A percentile compares a stretch with the other conserved stretches of the same genome.
phyloP scores from a whole-genome alignment of 2,797 vertebrate genomes.

The Pempheris klunzingeri region DNA sequence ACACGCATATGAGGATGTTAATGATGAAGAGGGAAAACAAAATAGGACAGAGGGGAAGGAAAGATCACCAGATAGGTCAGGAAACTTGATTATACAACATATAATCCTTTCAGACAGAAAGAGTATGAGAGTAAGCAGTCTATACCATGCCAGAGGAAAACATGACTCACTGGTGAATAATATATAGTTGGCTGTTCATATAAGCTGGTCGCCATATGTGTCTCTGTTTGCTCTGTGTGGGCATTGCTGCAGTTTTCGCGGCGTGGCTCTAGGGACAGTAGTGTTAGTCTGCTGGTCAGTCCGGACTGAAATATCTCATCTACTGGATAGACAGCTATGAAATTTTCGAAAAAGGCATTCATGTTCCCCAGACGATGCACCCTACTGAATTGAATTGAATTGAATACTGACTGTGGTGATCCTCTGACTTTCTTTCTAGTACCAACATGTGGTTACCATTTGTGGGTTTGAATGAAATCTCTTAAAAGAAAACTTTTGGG shows the following conservation, averaged over 20 bases:
- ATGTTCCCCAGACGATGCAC: neutral
- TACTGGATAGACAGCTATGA: neutral
- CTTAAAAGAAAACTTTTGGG: too few species aligned
- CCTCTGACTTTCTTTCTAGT: neutral
- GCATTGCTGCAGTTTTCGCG: constrained; percentile 22
- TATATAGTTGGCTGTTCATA: constrained; percentile 34
- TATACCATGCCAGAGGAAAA: constrained; percentile 32
- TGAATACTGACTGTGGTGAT: neutral
- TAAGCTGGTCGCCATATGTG: constrained; percentile 41
- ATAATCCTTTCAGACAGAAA: constrained; percentile 16
- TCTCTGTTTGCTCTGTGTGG: constrained; percentile 44
- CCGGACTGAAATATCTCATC: constrained; percentile 8
- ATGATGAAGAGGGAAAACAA: constrained; percentile 35
- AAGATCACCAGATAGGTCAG: constrained; percentile 40
- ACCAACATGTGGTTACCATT: neutral
- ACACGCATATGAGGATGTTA: constrained; percentile 33
- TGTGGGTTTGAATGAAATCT: too few species aligned
- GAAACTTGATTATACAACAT: constrained; percentile 62
- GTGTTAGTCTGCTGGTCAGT: neutral
- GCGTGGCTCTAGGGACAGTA: constrained; percentile 10
- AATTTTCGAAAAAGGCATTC: neutral
- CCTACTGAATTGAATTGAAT: too few species aligned
- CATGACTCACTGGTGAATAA: constrained; percentile 59
- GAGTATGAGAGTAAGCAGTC: constrained; percentile 7
- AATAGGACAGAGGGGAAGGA: constrained; percentile 40